Evolutionary conservation across 2,113 vertebrate genomes (phyloP), one percentile per base, ranked within the genome.

Genomic region (Perca schrenkii): DNA sequence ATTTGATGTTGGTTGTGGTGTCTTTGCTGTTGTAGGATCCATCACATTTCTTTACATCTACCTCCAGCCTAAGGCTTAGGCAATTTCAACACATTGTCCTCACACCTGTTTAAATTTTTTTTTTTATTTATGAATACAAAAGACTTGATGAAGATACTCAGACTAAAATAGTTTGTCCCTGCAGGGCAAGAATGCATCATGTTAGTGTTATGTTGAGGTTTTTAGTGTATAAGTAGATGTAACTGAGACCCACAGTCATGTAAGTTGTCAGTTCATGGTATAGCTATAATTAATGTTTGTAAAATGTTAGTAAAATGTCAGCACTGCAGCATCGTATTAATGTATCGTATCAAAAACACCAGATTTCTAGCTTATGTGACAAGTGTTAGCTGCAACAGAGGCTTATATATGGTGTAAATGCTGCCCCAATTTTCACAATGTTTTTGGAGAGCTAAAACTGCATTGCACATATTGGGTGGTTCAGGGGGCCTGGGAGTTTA

Each of bases 1-100:
- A 76, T 84, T 83, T 84, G 63, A 83, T 67, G 69, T 60, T 19
- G 58, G 80, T 60, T 63, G 49, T 82, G 63, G 21, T 52, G 28
- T 47, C 21, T 69, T 85, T 79, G 57, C 63, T 81, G 13, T 56
- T 49, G 40, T 65, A 60, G 68, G 58, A 54, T 34, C 65, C 36
- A 43, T 43, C 40, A 54, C 73, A 88, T 63, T 76, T 84, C 10
- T 46, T 65, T 13, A 53, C 16, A 57, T 79, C 34, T 57, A 79
- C 49, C 22, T 83, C 19, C 16, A 77, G 50, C 57, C 62, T 2
- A 47, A 84, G 52, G 52, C 43, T 49, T 1, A 22, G 25, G 17
- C 52, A 66, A 14, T 6, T 25, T 74, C 40, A 54, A 43, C 60
- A 78, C 63, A 19, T 52, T 52, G 76, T 36, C 40, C 7, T 84